Percentiles rank a stretch among this genome's conserved stretches.
Evolutionary conservation across 1,140 invertebrate genomes (phyloP).

Genomic region (Euura lappo): DNA sequence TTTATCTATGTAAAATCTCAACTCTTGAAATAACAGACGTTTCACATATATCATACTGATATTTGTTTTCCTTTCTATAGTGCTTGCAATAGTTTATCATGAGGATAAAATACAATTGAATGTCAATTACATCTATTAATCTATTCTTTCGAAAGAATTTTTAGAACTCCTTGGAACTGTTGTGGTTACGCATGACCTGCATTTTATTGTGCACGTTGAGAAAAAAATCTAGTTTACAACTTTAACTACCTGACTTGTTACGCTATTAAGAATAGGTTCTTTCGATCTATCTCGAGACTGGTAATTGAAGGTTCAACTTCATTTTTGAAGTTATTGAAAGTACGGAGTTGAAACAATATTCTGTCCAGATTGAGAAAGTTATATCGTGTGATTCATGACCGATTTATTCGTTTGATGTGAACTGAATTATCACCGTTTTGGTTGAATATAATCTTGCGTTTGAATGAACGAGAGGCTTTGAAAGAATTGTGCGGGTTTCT

Average conservation of each 20-base stretch:
- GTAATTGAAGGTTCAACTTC: too few species aligned
- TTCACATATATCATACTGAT: too few species aligned
- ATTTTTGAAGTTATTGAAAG: too few species aligned
- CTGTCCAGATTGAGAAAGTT: slow-evolving; percentile 13
- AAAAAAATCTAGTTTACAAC: neutral
- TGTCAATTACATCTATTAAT: too few species aligned
- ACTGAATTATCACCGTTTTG: neutral
- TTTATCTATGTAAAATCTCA: too few species aligned
- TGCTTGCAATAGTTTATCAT: neutral
- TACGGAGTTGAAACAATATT: too few species aligned
- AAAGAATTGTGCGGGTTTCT: too few species aligned
- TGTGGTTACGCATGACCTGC: neutral
- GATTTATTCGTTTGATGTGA: slow-evolving; percentile 23
- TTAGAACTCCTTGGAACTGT: slow-evolving; percentile 2
- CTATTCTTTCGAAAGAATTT: neutral
- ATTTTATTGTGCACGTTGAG: too few species aligned
- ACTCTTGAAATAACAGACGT: too few species aligned
- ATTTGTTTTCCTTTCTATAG: too few species aligned
- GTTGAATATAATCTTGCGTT: slow-evolving; percentile 14
- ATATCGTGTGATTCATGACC: slow-evolving; percentile 24
- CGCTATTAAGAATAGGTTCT: neutral
- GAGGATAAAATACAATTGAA: too few species aligned
- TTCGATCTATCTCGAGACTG: slow-evolving; percentile 15
- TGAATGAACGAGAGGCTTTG: neutral
- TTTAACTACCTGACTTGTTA: too few species aligned